A percentile compares a stretch with the other conserved stretches of the same genome.
Conservation (phyloP, 2,797 vertebrate species). For the Buphagus erythrorhynchus region DNA sequence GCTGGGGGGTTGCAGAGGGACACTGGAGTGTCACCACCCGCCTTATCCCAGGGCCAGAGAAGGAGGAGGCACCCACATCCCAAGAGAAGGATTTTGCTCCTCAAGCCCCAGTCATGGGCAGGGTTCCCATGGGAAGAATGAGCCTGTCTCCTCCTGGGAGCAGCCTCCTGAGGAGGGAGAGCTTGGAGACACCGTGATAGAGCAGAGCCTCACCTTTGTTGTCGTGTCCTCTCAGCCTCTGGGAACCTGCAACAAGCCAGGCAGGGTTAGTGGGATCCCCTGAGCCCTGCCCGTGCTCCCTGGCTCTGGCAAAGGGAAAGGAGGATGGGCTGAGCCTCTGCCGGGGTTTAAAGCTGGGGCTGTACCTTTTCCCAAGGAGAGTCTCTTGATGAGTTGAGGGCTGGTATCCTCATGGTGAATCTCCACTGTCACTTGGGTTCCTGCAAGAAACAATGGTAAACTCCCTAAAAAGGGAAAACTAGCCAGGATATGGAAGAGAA, state of each 20-base stretch:
- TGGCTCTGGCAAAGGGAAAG: fast-evolving
- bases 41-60: not conserved
- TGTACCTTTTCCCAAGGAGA: constrained; percentile 74
- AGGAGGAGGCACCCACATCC: not conserved
- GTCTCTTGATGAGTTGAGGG: constrained; percentile 73
- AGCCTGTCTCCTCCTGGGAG: not conserved
- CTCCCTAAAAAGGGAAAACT: not conserved
- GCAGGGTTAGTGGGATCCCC: not conserved
- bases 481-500: fast-evolving
- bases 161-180: fast-evolving
- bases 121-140: fast-evolving
- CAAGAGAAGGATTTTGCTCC: not conserved
- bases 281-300: fast-evolving
- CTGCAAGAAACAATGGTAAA: constrained; percentile 27
- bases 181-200: fast-evolving
- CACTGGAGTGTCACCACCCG: fast-evolving
- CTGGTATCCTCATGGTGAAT: constrained; percentile 64
- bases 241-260: not conserved
- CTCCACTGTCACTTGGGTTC: constrained; percentile 78
- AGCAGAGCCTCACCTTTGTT: constrained; percentile 47
- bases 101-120: not conserved
- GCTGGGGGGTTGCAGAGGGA: not conserved
- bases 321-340: not conserved
- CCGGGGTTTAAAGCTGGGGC: not conserved
- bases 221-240: not conserved